phyloP scores from a whole-genome alignment of 2,888 invertebrate species.

The Azorinus chamasolen region DNA sequence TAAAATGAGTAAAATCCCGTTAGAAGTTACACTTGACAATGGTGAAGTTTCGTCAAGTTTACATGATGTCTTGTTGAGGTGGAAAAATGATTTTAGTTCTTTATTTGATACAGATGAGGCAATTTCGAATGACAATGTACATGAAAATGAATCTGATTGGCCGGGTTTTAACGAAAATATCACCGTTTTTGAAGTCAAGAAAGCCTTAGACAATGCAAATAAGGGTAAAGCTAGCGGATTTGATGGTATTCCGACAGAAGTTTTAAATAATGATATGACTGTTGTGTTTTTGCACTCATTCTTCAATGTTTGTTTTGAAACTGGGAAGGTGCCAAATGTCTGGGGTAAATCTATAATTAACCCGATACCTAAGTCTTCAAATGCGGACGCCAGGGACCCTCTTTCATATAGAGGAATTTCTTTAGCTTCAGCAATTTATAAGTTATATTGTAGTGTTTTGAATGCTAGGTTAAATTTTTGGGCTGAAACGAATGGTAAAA shows the following conservation, averaged over 20 bases:
- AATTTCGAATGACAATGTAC: too few relatives aligned
- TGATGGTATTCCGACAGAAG: slow-evolving; percentile 25
- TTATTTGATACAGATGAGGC: background rate
- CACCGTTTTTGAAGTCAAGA: slow-evolving; percentile 30
- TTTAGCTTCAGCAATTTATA: slow-evolving; percentile 29
- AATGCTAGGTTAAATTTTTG: slow-evolving; percentile 11
- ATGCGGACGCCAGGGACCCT: slow-evolving; percentile 31
- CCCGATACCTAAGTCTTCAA: slow-evolving; percentile 39
- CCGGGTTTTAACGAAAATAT: slow-evolving; percentile 12
- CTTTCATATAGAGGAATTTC: slow-evolving; percentile 39
- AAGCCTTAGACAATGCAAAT: slow-evolving; percentile 30
- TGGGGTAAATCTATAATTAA: slow-evolving; percentile 42
- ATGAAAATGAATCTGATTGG: background rate
- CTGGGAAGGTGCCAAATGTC: slow-evolving; percentile 17
- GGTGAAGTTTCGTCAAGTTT: background rate
- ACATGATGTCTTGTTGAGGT: background rate
- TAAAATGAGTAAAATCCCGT: background rate
- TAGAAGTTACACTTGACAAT: slow-evolving; percentile 1
- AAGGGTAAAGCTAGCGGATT: slow-evolving; percentile 28
- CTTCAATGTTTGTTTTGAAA: slow-evolving; percentile 34
- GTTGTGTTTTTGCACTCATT: slow-evolving; percentile 29
- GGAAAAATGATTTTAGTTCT: slow-evolving; percentile 6
- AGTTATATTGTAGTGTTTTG: slow-evolving; percentile 39
- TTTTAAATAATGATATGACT: slow-evolving; percentile 35
- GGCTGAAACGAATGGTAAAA: slow-evolving; percentile 6